Base-by-base conservation (phyloP, 92 coral and sea anemone genomes). In the Umimayanthus kanabou region DNA sequence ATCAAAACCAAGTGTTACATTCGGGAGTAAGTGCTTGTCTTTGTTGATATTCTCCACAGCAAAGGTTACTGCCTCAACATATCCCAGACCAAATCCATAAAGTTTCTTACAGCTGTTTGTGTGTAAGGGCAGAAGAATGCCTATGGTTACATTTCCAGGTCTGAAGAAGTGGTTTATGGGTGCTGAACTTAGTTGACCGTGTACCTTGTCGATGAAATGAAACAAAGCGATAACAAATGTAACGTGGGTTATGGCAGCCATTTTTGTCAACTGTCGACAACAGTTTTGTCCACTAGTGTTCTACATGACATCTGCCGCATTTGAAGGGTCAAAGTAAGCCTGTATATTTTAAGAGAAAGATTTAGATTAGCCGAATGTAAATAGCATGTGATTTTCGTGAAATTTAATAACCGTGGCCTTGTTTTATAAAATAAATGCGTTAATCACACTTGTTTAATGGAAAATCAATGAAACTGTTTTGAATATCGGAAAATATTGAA, bases 121-220 rank as follows among this genome's bases (percentile, higher is more conserved):
- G 55, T 94, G 96, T 30, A 94, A 43, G 5, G 96, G 96, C 0
- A 94, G 84, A n/a, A 94, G 75, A 26, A 91, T 81, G 4, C 96
- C 96, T 14, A 94, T 76, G 5, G 96, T 94, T 20, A 88, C 90
- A 73, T 94, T 94, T 14, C 96, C 96, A 37, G 94, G 94, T 57
- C 55, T 55, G 20, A 33, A 73, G 81, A 90, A 89, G 30, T 49
- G 9, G 67, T 73, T 61, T 37, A 22, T 8, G 85, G 45, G 29
- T 61, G 67, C 49, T 76, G 80, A 18, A 33, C 47, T 61, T 29
- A 33, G 45, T 37, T 14, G 28, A 71, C 71, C 16, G 15, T 39
- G 43, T 4, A 10, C 50, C 30, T 29, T 80, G 85, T 8, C 26
- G 28, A 26, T 10, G 3, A 57, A 14, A 9, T 9, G 28, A 4